phyloP scores from a whole-genome alignment of 2,888 invertebrate species.

The Rhimphoctona megacephalus region DNA sequence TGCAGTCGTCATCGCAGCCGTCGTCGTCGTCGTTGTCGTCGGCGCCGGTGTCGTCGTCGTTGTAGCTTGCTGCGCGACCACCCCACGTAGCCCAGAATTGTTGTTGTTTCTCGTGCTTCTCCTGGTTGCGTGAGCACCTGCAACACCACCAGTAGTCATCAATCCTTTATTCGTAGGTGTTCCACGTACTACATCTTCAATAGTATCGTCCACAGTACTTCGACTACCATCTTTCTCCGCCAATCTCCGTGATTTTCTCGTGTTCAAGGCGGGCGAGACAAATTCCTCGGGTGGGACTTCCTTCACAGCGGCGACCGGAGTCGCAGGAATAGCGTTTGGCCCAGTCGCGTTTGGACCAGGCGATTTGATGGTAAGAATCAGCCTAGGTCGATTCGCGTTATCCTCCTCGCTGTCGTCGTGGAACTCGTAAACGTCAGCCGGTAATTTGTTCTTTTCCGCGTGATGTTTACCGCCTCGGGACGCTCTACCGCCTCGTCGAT shows the following conservation, averaged over 20 bases:
- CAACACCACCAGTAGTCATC: slow-evolving; percentile 81
- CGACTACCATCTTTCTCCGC: slow-evolving; percentile 92
- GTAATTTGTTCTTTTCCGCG: slow-evolving; percentile 86
- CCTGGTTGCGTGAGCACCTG: slow-evolving; percentile 85
- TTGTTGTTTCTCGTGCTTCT: slow-evolving; percentile 87
- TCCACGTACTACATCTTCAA: slow-evolving; percentile 95
- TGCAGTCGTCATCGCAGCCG: background rate
- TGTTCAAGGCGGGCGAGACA: slow-evolving; percentile 88
- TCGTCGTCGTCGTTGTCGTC: slow-evolving; percentile 75
- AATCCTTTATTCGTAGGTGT: slow-evolving; percentile 84
- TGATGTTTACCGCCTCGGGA: slow-evolving; percentile 81
- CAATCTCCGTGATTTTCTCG: slow-evolving; percentile 92
- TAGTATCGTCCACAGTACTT: slow-evolving; percentile 93
- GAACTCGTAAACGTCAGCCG: slow-evolving; percentile 95
- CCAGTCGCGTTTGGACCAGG: slow-evolving; percentile 85
- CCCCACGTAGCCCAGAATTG: slow-evolving; percentile 67
- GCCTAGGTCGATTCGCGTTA: slow-evolving; percentile 88
- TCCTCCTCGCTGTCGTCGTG: slow-evolving; percentile 95
- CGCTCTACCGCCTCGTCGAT: slow-evolving; percentile 84
- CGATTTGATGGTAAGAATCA: slow-evolving; percentile 93
- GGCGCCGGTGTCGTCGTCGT: slow-evolving; percentile 78
- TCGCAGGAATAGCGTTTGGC: slow-evolving; percentile 83
- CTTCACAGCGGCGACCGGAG: slow-evolving; percentile 85
- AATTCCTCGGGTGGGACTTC: slow-evolving; percentile 87
- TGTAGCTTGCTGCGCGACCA: slow-evolving; percentile 71